Conservation (phyloP, 2,113 vertebrate genomes). For the Myodes glareolus region DNA sequence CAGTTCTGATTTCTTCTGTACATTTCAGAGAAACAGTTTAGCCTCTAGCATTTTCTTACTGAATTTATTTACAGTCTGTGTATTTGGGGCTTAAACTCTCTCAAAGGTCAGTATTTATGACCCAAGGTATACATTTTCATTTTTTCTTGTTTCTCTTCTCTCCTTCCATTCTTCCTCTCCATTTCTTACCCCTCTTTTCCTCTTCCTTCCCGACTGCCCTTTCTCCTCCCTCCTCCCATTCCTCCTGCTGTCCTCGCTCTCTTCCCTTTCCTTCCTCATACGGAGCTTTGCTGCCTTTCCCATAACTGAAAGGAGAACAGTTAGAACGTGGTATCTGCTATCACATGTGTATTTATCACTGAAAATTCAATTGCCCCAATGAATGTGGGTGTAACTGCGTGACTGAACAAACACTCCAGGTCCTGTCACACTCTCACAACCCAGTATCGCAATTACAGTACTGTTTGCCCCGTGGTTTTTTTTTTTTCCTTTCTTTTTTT, state of each 20-base stretch:
- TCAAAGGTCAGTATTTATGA: not conserved
- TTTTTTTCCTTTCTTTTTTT: not conserved
- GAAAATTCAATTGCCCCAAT: conserved; percentile 30
- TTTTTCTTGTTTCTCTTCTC: not conserved
- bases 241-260: not conserved
- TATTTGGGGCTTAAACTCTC: not conserved
- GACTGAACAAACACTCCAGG: conserved; percentile 6
- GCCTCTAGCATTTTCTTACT: not conserved
- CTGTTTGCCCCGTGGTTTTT: not conserved
- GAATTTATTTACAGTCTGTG: not conserved
- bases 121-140: not conserved
- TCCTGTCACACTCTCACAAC: not conserved
- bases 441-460: not conserved
- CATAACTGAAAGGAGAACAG: not conserved
- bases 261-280: not conserved
- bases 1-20: not conserved
- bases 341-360: not conserved
- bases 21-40: not conserved
- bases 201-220: fast-evolving
- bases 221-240: not conserved
- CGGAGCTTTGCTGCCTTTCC: not conserved
- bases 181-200: not conserved
- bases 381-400: conserved; percentile 9
- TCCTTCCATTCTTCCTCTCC: too few species aligned
- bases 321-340: conserved; percentile 20